phyloP scores from a whole-genome alignment of 2,797 vertebrate species.

The Bufotes viridis region DNA sequence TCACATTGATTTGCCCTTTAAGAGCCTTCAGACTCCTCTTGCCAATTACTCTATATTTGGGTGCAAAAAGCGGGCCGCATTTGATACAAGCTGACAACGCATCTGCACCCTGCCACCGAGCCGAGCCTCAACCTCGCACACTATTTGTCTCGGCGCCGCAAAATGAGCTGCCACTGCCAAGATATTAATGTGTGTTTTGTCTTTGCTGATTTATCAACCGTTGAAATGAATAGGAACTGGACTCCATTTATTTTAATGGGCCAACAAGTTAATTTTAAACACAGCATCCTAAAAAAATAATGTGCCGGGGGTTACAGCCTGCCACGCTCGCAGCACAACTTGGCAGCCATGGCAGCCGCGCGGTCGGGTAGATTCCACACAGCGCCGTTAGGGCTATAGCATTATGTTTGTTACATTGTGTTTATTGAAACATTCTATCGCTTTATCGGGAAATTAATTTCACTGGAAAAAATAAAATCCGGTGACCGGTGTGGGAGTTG shows the following conservation, averaged over 20 bases:
- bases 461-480: conserved; percentile 15
- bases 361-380: not conserved
- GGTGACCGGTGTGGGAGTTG: not conserved
- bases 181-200: conserved; percentile 59
- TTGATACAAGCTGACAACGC: conserved; percentile 30
- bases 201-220: conserved; percentile 58
- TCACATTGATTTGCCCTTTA: conserved; percentile 23
- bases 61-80: not conserved
- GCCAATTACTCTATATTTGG: conserved; percentile 39
- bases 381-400: not conserved
- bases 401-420: not conserved
- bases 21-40: conserved; percentile 1
- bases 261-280: conserved; percentile 62
- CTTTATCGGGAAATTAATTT: conserved; percentile 23
- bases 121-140: conserved; percentile 12
- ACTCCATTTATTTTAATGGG: conserved; percentile 61
- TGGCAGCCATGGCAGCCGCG: conserved; percentile 17
- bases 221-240: conserved; percentile 55
- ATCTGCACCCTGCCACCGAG: conserved; percentile 5
- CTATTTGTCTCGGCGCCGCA: conserved; percentile 6
- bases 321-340: not conserved
- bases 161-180: conserved; percentile 47
- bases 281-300: conserved; percentile 54
- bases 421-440: conserved; percentile 21
- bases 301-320: not conserved